Conservation (phyloP, 2,113 vertebrate genomes). For the Actenoides hombroni region DNA sequence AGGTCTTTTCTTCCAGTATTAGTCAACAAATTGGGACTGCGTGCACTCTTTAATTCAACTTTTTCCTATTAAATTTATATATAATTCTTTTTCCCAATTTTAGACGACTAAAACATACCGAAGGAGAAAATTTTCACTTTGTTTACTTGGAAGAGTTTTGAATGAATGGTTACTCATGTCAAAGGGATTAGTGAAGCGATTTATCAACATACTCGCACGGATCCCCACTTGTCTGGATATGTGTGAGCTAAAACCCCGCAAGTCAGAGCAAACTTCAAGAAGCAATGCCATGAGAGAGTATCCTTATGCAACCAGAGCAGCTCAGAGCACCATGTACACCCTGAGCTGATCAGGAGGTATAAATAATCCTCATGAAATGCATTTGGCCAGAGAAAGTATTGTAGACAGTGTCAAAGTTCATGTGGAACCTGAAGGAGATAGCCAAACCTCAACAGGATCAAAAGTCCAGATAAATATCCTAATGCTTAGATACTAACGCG, state of each 20-base stretch:
- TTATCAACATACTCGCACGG: not conserved
- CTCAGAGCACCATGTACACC: not conserved
- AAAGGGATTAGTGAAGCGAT: not conserved
- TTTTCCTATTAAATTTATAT: not conserved
- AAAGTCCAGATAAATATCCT: not conserved
- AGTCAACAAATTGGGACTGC: not conserved
- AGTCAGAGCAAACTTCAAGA: not conserved
- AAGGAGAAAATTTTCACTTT: not conserved
- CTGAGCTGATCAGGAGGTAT: not conserved
- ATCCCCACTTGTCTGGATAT: not conserved
- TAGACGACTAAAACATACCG: not conserved
- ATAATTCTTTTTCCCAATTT: not conserved
- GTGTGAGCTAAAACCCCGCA: not conserved
- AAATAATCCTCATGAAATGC: not conserved
- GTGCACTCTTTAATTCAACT: not conserved
- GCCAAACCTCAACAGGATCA: not conserved
- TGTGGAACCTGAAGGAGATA: not conserved
- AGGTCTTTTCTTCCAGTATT: not conserved
- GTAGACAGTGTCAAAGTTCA: not conserved
- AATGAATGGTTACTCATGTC: not conserved
- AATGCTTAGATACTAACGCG: fast-evolving
- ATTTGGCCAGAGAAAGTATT: not conserved
- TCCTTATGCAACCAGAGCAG: not conserved
- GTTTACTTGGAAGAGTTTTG: constrained; percentile 1
- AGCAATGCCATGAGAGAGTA: not conserved